These are phyloP conservation scores for Morinoia aosen DNA, from an alignment of 2,888 invertebrate genomes.

Conservation along the genomic window DNA sequence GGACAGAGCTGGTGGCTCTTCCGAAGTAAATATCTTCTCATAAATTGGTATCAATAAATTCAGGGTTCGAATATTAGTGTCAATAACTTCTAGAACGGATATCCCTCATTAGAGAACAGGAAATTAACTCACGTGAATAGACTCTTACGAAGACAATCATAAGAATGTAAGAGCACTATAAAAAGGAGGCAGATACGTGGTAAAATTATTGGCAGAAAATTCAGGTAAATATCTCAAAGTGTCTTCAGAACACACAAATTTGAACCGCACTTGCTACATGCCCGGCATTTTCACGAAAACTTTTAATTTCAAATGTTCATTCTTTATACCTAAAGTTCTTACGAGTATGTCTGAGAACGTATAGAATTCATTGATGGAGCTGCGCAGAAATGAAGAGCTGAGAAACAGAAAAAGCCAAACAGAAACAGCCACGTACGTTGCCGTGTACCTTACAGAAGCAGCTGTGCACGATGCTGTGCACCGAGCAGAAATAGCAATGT, in stretches of 20 bases:
- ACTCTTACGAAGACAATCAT: too few relatives aligned
- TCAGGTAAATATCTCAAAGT: not conserved
- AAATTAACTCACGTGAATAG: too few relatives aligned
- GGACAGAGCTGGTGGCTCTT: not conserved
- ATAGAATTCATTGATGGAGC: too few relatives aligned
- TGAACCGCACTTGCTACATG: not conserved
- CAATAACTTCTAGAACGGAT: not conserved
- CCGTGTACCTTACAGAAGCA: not conserved
- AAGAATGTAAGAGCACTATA: too few relatives aligned
- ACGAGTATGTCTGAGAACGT: too few relatives aligned
- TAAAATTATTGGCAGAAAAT: not conserved
- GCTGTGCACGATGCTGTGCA: not conserved
- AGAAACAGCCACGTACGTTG: too few relatives aligned
- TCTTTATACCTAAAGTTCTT: not conserved
- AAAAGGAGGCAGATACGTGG: not conserved
- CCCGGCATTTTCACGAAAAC: not conserved
- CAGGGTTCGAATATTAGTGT: too few relatives aligned
- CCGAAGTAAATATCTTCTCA: not conserved
- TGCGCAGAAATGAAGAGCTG: too few relatives aligned
- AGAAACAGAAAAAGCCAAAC: too few relatives aligned
- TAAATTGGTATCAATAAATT: not conserved
- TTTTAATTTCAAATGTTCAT: not conserved
- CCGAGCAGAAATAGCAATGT: too few relatives aligned
- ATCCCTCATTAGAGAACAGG: not conserved
- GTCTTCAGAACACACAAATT: not conserved